Conservation (phyloP, 1,140 invertebrate genomes). For the Halictus rubicundus region DNA sequence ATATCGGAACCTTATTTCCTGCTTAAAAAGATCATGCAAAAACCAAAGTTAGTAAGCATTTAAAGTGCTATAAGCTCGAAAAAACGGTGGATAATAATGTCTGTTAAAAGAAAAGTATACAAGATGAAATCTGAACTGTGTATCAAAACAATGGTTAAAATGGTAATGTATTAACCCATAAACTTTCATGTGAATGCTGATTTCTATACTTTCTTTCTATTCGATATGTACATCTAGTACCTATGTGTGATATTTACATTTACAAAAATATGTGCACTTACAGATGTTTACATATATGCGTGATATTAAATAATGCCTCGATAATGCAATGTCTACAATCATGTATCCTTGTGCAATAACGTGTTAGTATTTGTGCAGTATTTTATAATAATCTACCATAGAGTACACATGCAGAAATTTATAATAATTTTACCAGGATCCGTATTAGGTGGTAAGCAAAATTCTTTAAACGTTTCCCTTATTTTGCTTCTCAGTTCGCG, state of each 20-base stretch:
- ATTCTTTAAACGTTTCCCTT: slow-evolving; percentile 94
- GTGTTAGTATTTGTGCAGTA: slow-evolving; percentile 12
- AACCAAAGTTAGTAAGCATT: slow-evolving; percentile 76
- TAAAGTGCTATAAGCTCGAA: slow-evolving; percentile 63
- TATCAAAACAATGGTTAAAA: slow-evolving; percentile 8
- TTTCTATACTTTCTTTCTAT: neutral
- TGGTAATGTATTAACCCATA: neutral
- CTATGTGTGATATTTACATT: slow-evolving; percentile 2
- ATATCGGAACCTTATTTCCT: slow-evolving; percentile 79
- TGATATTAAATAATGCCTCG: slow-evolving; percentile 2
- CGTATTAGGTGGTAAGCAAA: slow-evolving; percentile 85
- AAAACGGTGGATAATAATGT: slow-evolving; percentile 50
- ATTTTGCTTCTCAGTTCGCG: slow-evolving; percentile 92
- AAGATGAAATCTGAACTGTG: slow-evolving; percentile 7
- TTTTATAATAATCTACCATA: neutral
- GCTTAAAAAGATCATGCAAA: slow-evolving; percentile 73
- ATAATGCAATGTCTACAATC: neutral
- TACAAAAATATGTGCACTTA: neutral
- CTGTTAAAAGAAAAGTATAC: slow-evolving; percentile 20
- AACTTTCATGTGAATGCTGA: neutral
- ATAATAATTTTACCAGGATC: slow-evolving; percentile 73
- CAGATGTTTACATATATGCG: slow-evolving; percentile 4
- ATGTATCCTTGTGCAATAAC: neutral
- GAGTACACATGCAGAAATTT: slow-evolving; percentile 28
- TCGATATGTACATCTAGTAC: neutral